A percentile compares a stretch with the other conserved stretches of the same genome.
Evolutionary conservation across 2,797 vertebrate species (phyloP).

Genomic region (Channallabes apus): DNA sequence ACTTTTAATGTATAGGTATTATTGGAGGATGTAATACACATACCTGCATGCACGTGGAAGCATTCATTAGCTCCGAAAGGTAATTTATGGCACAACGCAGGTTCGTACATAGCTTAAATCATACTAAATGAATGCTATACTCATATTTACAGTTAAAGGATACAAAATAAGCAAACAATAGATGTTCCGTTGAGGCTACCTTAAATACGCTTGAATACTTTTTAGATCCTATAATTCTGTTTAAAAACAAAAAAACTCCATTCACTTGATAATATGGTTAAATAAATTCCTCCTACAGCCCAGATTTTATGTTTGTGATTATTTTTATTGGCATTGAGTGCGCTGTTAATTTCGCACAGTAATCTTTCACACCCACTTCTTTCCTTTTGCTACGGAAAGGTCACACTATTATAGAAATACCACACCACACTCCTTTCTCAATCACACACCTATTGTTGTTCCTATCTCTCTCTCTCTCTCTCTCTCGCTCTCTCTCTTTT

Average conservation of each 20-base stretch:
- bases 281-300: neutral
- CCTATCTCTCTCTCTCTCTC: neutral
- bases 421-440: neutral
- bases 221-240: neutral
- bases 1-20: too few species aligned
- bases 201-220: neutral
- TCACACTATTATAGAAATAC: conserved; percentile 11
- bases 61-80: neutral
- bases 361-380: neutral
- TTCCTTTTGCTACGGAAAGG: neutral
- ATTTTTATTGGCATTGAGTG: neutral
- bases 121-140: neutral
- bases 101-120: neutral
- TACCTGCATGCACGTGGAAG: neutral
- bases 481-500: neutral
- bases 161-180: neutral
- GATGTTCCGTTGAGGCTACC: neutral
- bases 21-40: neutral
- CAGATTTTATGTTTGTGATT: neutral
- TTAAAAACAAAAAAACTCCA: neutral
- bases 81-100: neutral
- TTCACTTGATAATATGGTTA: neutral
- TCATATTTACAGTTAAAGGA: neutral
- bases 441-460: neutral
- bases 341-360: neutral